These are phyloP conservation scores for Dexiosoma caninum DNA, from an alignment of 2,888 invertebrate species.

Conservation along the genomic window DNA sequence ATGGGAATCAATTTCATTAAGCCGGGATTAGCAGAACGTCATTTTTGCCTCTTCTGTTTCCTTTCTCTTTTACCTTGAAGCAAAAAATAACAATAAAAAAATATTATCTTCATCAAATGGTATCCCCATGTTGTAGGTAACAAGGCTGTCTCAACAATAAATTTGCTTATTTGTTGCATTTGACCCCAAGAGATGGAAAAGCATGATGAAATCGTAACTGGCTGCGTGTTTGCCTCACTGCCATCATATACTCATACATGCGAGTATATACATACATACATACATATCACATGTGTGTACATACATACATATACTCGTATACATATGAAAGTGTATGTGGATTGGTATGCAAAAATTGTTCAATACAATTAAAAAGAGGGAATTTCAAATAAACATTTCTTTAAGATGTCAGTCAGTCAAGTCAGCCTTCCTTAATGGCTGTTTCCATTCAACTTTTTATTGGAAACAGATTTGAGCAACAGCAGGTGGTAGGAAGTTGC, in stretches of 20 bases:
- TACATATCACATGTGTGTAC: too few species aligned
- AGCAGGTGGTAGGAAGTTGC: constrained; percentile 50
- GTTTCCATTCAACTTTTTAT: constrained; percentile 35
- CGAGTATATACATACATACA: neutral
- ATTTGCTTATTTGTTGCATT: constrained; percentile 57
- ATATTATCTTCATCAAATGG: neutral
- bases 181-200: constrained; percentile 5
- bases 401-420: constrained; percentile 35
- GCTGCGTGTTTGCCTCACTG: neutral
- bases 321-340: too few species aligned
- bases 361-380: constrained; percentile 23
- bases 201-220: constrained; percentile 13
- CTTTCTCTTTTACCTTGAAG: neutral
- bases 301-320: too few species aligned
- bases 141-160: constrained; percentile 45
- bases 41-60: constrained; percentile 18
- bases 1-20: constrained; percentile 67
- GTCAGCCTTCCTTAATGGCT: constrained; percentile 24
- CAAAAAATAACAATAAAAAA: neutral
- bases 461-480: constrained; percentile 44
- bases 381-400: constrained; percentile 31
- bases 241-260: neutral
- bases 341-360: neutral
- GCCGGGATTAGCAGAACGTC: constrained; percentile 62
- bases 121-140: neutral